Conservation (phyloP, 2,113 vertebrate genomes). For the Neofelis nebulosa region DNA sequence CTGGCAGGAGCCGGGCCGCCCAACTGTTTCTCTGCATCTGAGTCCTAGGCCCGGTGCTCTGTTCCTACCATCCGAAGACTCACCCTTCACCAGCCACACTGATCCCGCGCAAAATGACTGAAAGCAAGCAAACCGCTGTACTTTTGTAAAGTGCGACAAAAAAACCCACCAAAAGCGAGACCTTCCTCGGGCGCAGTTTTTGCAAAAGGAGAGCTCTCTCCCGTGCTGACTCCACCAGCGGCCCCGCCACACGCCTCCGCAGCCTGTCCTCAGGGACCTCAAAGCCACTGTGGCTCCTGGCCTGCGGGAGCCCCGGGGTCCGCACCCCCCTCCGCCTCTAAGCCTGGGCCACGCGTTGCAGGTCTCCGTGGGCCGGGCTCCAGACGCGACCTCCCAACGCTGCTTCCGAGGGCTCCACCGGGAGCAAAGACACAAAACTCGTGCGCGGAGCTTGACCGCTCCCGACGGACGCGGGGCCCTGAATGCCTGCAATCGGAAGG, state of each 20-base stretch:
- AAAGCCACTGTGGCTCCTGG: neutral
- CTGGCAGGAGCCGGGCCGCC: neutral
- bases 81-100: conserved; percentile 15
- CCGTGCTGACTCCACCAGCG: neutral
- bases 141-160: conserved; percentile 53
- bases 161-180: neutral
- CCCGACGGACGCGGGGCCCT: neutral
- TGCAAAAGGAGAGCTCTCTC: neutral
- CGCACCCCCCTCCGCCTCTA: neutral
- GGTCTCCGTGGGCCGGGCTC: neutral
- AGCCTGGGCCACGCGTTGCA: too few species aligned
- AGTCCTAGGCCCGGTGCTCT: neutral
- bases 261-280: neutral
- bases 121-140: conserved; percentile 45
- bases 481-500: neutral
- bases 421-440: neutral
- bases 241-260: neutral
- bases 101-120: conserved; percentile 48
- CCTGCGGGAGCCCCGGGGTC: neutral
- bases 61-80: neutral
- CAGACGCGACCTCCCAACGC: neutral
- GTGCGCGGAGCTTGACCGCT: too few species aligned
- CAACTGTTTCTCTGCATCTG: neutral
- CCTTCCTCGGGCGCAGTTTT: neutral
- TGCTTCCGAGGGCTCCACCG: neutral